Evolutionary conservation across 2,888 invertebrate species (phyloP), one percentile per base, ranked within the genome.

Genomic region (Drosophila recens): DNA sequence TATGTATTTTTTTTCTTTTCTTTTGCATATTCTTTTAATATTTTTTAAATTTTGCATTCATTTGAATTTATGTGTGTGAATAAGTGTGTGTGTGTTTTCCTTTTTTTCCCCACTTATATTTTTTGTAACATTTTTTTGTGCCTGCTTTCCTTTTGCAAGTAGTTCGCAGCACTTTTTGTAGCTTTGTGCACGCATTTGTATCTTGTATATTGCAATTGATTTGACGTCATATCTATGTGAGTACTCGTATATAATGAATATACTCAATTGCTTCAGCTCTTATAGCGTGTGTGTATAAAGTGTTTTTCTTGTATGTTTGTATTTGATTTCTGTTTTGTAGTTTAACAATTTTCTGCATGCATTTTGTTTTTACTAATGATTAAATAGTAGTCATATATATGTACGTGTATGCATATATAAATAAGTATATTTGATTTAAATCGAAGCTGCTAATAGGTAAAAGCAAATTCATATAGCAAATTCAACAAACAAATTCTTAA

Each of bases 381-480:
- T 82, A 82, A 85, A 82, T 88, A 88, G 86, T 85, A 56, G 80
- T 75, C 76, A 75, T 68, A 79, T 79, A 54, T 61, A 48, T 56
- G 51, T 61, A 45, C 58, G 42, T 61, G 54, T 77, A 52, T 62
- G 67, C 69, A 69, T 58, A 52, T 74, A 56, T 64, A 62, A 69
- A 56, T 75, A 77, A 78, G 72, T 83, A 84, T 84, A 84, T 84
- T 89, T 89, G 79, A 87, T 89, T 89, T 85, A 83, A 83, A 71
- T 83, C 67, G 78, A 83, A 83, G 89, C 83, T 89, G 83, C 89
- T 81, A 89, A 85, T 87, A 85, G 72, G 75, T 84, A 64, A 75
- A 84, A 89, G 83, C 83, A 84, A 84, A 79, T 74, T 81, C 75
- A 79, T 56, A 65, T 73, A 74, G 69, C 67, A 79, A 78, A 82